Evolutionary conservation across 2,113 vertebrate species (phyloP), one percentile per base, ranked within the genome.

Genomic region (Atrichornis clamosus): DNA sequence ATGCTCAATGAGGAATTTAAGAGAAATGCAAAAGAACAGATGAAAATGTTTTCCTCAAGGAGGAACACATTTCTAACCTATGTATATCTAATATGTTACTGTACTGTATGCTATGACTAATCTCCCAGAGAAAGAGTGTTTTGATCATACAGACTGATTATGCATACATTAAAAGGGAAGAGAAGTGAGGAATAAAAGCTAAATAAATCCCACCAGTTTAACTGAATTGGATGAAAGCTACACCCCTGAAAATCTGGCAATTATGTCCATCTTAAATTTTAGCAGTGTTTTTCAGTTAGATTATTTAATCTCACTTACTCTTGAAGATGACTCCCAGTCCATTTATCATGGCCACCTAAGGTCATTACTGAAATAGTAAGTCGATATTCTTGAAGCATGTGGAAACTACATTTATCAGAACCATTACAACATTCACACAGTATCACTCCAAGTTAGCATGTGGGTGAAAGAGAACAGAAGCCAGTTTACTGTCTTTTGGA

Each of bases 1-100:
- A 62, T 72, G 86, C 84, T 96, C 94, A 89, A 90, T 55, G 67
- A 94, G 44, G 96, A 96, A 92, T 90, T 46, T 15, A 89, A 89
- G 65, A 84, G 24, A 94, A 94, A 91, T 87, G 78, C 55, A 60
- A 75, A 82, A 94, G 92, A 93, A 78, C 22, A 67, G 64, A 62
- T 59, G 46, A 95, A 96, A 93, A 94, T 84, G 41, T 60, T 15
- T 52, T 80, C 26, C 35, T 83, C 5, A 2, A 77, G 21, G 41
- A 91, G 21, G 50, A 96, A 96, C 37, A 90, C 1, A 20, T 93
- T 96, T 94, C 70, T 93, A 96, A 87, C 78, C 32, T 65, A 30
- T 21, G 35, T 52, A 46, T 79, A 62, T 59, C n/a, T 92, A 67
- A 52, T 41, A 33, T 1, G 2, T 56, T 91, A 64, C 33, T 81